Conservation (phyloP, 2,888 invertebrate genomes). For the Julus scandinavius region DNA sequence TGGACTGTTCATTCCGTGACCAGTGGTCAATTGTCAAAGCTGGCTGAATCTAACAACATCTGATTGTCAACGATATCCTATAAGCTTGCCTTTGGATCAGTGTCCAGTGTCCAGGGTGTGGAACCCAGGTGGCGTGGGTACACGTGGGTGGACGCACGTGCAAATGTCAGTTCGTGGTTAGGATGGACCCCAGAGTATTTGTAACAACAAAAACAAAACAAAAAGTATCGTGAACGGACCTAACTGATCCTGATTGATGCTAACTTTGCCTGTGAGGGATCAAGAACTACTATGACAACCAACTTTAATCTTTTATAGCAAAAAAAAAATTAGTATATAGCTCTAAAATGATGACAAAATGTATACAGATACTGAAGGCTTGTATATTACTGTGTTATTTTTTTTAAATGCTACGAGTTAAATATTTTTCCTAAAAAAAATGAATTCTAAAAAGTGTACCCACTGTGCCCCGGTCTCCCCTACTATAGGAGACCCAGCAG, state of each 20-base stretch:
- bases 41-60: background rate
- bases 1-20: background rate
- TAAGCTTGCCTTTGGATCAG: background rate
- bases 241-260: conserved; percentile 3
- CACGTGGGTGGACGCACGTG: background rate
- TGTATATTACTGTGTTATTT: too few relatives aligned
- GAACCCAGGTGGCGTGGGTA: conserved; percentile 15
- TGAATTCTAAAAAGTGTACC: too few relatives aligned
- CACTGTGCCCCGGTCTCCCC: too few relatives aligned
- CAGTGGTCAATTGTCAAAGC: background rate
- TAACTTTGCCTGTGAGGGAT: too few relatives aligned
- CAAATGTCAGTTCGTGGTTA: background rate
- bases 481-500: too few relatives aligned
- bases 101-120: background rate
- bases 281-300: too few relatives aligned
- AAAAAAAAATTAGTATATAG: too few relatives aligned
- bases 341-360: too few relatives aligned
- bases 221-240: background rate
- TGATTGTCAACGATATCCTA: conserved; percentile 45
- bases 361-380: too few relatives aligned
- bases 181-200: background rate
- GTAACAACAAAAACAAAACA: background rate
- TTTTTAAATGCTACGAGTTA: too few relatives aligned
- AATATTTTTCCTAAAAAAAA: too few relatives aligned
- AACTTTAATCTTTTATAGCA: too few relatives aligned